phyloP scores from a whole-genome alignment of 1,140 invertebrate genomes.

The Conus betulinus region DNA sequence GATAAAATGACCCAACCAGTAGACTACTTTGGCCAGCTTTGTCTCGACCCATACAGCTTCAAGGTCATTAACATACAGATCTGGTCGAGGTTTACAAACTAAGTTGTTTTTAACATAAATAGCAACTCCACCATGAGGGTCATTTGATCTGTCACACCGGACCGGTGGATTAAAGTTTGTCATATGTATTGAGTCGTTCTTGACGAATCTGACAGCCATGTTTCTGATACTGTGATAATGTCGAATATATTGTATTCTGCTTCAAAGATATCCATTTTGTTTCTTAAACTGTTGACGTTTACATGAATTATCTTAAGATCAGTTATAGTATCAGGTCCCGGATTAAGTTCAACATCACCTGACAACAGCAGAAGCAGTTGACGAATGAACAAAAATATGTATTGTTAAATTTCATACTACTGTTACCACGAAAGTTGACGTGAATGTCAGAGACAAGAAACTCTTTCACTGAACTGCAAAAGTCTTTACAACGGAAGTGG shows the following conservation, averaged over 20 bases:
- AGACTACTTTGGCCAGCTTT: neutral
- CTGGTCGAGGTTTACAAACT: conserved; percentile 3
- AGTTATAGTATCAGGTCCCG: neutral
- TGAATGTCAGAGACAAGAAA: too few species aligned
- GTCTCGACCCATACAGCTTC: conserved; percentile 16
- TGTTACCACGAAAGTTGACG: too few species aligned
- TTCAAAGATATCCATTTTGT: conserved; percentile 21
- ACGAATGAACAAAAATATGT: too few species aligned
- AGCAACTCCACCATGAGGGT: conserved; percentile 1
- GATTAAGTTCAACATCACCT: too few species aligned
- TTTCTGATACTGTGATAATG: conserved; percentile 22
- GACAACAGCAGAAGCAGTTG: too few species aligned
- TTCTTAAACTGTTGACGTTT: neutral
- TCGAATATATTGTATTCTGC: conserved; percentile 1
- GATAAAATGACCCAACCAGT: neutral
- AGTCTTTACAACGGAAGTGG: too few species aligned
- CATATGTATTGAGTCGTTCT: neutral
- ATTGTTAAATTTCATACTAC: too few species aligned
- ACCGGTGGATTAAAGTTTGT: neutral
- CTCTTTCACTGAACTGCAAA: too few species aligned
- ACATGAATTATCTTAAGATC: conserved; percentile 13
- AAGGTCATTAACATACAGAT: neutral
- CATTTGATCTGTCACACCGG: neutral
- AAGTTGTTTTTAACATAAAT: conserved; percentile 22
- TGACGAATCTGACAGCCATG: neutral